Conservation (phyloP, 2,797 vertebrate genomes). For the Phyllotis vaccarum region DNA sequence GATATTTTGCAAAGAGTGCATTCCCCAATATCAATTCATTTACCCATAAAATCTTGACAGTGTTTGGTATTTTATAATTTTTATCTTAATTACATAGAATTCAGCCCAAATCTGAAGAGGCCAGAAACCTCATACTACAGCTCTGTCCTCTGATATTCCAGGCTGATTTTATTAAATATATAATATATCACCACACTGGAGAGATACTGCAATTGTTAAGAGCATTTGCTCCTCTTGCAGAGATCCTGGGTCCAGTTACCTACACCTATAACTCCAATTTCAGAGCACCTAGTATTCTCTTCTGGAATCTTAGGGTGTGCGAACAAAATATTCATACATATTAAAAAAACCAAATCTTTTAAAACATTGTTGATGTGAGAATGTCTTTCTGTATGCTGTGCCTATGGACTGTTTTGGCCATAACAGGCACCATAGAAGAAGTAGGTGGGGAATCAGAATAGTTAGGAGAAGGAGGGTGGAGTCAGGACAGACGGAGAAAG, state of each 20-base stretch:
- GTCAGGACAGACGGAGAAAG: too few species aligned
- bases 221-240: background rate
- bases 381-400: too few species aligned
- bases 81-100: conserved; percentile 58
- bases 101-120: conserved; percentile 71
- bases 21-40: conserved; percentile 76
- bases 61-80: conserved; percentile 75
- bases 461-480: too few species aligned
- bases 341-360: background rate
- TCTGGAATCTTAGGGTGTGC: background rate
- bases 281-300: background rate
- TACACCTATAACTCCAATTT: background rate
- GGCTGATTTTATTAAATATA: too few species aligned
- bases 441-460: too few species aligned
- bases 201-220: background rate
- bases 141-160: too few species aligned
- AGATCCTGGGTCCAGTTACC: background rate
- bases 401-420: too few species aligned
- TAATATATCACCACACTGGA: too few species aligned
- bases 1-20: conserved; percentile 75
- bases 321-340: background rate
- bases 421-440: too few species aligned
- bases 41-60: conserved; percentile 72
- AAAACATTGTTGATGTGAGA: background rate
- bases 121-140: too few species aligned